Percentiles rank a stretch among this genome's conserved stretches.
Conservation (phyloP, 2,113 vertebrate species). For the Panthera uncia region DNA sequence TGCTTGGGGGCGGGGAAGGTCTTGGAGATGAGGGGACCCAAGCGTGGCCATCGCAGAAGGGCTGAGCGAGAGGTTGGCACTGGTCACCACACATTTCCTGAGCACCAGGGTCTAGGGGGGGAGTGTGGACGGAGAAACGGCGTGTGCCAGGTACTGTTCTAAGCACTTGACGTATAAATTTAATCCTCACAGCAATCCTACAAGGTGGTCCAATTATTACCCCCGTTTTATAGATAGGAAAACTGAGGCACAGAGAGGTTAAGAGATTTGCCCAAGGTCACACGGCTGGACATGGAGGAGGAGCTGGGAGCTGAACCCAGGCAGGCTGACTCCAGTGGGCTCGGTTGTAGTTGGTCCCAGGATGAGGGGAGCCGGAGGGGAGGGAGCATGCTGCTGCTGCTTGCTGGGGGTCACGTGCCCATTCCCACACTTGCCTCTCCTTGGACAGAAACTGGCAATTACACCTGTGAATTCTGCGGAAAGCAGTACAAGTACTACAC, state of each 20-base stretch:
- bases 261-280: slow-evolving; percentile 33
- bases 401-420: background rate
- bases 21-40: background rate
- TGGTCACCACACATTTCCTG: background rate
- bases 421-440: slow-evolving; percentile 59
- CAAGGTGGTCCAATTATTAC: background rate
- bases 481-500: slow-evolving; percentile 99
- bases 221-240: slow-evolving; percentile 16
- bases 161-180: slow-evolving; percentile 44
- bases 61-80: background rate
- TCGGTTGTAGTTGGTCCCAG: background rate
- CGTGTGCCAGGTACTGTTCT: slow-evolving; percentile 70
- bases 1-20: background rate
- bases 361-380: background rate
- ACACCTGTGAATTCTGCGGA: slow-evolving; percentile 97
- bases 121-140: background rate
- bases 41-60: background rate
- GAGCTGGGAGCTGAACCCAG: background rate
- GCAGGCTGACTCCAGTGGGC: background rate
- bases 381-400: background rate
- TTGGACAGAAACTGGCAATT: slow-evolving; percentile 95
- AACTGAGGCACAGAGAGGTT: slow-evolving; percentile 51
- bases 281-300: background rate
- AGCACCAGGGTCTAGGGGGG: background rate
- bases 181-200: slow-evolving; percentile 59